Percentiles rank a stretch among this genome's conserved stretches.
Conservation (phyloP, 2,888 invertebrate species). For the Pyrrhosoma nymphula region DNA sequence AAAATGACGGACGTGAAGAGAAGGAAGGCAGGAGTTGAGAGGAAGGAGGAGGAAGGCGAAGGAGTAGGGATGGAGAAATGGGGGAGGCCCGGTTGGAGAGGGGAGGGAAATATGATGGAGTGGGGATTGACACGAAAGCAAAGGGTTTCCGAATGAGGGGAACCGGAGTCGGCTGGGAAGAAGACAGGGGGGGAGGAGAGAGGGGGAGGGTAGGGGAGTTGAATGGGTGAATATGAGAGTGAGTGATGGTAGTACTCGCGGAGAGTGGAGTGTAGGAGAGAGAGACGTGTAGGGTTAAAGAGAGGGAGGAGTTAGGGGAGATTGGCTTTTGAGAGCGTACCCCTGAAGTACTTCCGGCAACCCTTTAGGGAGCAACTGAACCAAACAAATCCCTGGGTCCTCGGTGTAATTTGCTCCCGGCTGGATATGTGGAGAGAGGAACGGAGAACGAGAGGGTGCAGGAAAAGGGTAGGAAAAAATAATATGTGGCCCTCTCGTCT, state of each 20-base stretch:
- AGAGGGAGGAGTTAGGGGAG: conserved; percentile 1
- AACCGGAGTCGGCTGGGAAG: neutral
- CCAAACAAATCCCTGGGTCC: conserved; percentile 61
- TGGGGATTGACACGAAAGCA: neutral
- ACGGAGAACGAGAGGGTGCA: neutral
- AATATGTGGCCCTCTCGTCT: neutral
- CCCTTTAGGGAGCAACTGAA: conserved; percentile 66
- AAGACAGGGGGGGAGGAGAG: neutral
- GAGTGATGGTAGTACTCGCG: neutral
- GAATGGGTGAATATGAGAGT: neutral
- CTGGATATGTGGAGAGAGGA: neutral
- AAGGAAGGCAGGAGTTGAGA: neutral
- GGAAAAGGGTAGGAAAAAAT: conserved; percentile 51
- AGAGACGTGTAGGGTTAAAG: neutral
- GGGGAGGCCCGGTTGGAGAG: neutral
- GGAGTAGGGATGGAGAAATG: neutral
- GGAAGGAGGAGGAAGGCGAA: neutral
- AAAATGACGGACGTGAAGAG: neutral
- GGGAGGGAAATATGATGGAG: neutral
- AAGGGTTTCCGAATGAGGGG: neutral
- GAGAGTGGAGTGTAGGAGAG: neutral
- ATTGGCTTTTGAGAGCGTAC: conserved; percentile 63
- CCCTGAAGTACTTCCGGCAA: conserved; percentile 64
- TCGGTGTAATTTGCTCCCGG: conserved; percentile 56
- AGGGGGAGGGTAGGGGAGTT: neutral